A percentile compares a stretch with the other conserved stretches of the same genome.
phyloP scores from a whole-genome alignment of 2,888 invertebrate species.

The Tipula confusa region DNA sequence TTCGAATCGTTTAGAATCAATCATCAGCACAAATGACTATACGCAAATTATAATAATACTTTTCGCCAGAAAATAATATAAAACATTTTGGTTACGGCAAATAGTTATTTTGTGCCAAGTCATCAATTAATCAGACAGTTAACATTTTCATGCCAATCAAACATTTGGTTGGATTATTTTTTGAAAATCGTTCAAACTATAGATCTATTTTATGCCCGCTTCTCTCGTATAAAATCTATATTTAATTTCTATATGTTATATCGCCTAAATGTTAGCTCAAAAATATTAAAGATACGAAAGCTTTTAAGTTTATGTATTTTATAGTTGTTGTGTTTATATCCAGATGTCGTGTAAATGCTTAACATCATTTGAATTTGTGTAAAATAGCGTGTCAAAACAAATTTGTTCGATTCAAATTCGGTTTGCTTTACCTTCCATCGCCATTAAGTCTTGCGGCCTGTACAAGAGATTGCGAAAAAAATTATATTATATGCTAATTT shows the following conservation, averaged over 20 bases:
- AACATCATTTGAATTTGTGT: background rate
- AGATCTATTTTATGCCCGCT: background rate
- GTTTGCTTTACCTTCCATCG: background rate
- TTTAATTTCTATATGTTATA: background rate
- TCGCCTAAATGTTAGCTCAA: background rate
- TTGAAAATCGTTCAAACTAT: background rate
- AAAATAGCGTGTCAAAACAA: slow-evolving; percentile 3
- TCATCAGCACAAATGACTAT: background rate
- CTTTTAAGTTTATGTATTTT: background rate
- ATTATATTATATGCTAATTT: background rate
- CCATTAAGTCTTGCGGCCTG: background rate
- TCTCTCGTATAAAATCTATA: background rate
- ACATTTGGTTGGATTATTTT: background rate
- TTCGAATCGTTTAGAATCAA: background rate
- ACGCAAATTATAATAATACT: background rate
- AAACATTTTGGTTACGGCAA: background rate
- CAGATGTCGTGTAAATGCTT: background rate
- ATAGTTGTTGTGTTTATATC: background rate
- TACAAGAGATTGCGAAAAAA: background rate
- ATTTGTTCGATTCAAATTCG: background rate
- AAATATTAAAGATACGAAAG: background rate
- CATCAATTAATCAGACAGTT: background rate
- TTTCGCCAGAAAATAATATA: background rate
- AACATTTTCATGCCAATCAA: background rate
- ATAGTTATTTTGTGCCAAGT: background rate